Conservation (phyloP, 2,113 vertebrate species). For the Semicossyphus pulcher region DNA sequence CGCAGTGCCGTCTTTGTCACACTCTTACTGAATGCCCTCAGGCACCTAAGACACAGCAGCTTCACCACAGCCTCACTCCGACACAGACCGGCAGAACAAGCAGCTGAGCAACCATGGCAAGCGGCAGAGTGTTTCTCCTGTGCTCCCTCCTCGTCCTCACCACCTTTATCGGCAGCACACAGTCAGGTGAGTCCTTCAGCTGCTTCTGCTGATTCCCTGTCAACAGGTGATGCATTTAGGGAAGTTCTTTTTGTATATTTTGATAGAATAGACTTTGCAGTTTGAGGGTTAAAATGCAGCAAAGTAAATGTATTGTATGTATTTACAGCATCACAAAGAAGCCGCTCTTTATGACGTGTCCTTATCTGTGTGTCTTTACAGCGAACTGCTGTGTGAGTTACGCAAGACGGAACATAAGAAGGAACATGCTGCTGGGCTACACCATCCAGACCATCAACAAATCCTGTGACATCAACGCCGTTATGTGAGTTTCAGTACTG, state of each 20-base stretch:
- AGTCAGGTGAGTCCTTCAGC: conserved; percentile 60
- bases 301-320: too few species aligned
- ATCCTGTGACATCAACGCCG: conserved; percentile 74
- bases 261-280: too few species aligned
- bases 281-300: too few species aligned
- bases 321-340: too few species aligned
- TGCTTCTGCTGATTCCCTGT: not conserved
- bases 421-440: conserved; percentile 58
- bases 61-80: not conserved
- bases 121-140: conserved; percentile 11
- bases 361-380: conserved; percentile 35
- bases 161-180: conserved; percentile 25
- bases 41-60: not conserved
- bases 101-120: conserved; percentile 34
- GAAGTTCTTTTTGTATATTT: not conserved
- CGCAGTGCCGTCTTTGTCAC: accelerated
- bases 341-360: not conserved
- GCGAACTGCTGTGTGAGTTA: conserved; percentile 77
- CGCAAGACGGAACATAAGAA: not conserved
- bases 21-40: not conserved
- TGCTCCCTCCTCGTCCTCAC: conserved; percentile 52
- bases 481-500: conserved; percentile 73
- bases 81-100: not conserved
- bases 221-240: not conserved
- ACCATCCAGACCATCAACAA: conserved; percentile 61